These are phyloP conservation scores for Oreochromis grahami DNA, from an alignment of 2,797 vertebrate genomes.

Conservation along the genomic window DNA sequence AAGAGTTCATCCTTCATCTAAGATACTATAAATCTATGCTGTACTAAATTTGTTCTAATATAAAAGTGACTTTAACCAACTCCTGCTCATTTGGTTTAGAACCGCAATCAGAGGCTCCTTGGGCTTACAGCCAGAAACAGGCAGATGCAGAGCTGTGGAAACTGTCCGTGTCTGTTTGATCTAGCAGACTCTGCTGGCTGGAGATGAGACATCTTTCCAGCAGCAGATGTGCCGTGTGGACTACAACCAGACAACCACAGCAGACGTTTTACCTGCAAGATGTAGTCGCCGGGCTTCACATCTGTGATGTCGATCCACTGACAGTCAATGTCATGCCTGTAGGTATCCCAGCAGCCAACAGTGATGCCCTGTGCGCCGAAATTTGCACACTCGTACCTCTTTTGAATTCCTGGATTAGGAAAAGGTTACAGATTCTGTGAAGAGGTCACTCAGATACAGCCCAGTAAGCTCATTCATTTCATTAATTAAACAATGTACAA, in stretches of 20 bases:
- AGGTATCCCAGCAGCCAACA: slow-evolving; percentile 92
- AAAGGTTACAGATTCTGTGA: neutral
- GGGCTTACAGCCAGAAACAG: neutral
- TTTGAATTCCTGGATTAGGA: slow-evolving; percentile 74
- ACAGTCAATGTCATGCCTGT: slow-evolving; percentile 96
- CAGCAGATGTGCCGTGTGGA: neutral
- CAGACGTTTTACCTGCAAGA: slow-evolving; percentile 81
- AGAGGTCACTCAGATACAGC: neutral
- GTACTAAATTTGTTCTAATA: neutral
- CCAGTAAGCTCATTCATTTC: neutral
- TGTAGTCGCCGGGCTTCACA: slow-evolving; percentile 87
- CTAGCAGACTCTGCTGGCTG: neutral
- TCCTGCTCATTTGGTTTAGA: neutral
- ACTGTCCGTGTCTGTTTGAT: slow-evolving; percentile 3
- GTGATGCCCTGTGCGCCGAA: slow-evolving; percentile 94
- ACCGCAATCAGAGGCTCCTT: neutral
- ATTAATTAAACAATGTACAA: neutral
- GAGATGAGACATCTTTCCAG: slow-evolving; percentile 8
- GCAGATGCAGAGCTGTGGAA: neutral
- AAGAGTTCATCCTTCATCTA: neutral
- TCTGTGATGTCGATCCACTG: slow-evolving; percentile 97
- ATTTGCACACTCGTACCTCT: slow-evolving; percentile 90
- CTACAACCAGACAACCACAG: neutral
- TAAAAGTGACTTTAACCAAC: neutral
- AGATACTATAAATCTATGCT: neutral